phyloP scores from a whole-genome alignment of 2,113 vertebrate genomes.

The Prunella fulvescens region DNA sequence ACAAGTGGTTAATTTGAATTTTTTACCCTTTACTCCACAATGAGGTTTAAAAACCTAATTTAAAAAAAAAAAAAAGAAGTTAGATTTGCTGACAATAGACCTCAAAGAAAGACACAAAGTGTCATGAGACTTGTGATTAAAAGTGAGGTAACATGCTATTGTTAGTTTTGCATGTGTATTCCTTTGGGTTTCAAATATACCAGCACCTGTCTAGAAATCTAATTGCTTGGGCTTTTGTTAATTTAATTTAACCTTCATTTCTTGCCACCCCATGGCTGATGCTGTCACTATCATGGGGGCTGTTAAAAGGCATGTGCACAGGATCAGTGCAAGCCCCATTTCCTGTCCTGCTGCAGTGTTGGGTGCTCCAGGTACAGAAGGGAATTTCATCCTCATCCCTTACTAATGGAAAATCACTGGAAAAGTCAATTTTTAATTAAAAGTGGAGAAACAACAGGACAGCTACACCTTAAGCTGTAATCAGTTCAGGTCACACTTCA shows the following conservation, averaged over 20 bases:
- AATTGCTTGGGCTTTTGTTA: not conserved
- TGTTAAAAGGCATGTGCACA: not conserved
- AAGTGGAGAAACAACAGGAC: slow-evolving; percentile 43
- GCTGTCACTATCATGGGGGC: not conserved
- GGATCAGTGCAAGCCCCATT: not conserved
- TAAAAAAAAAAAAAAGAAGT: not conserved
- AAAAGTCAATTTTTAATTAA: slow-evolving; percentile 69
- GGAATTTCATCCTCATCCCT: slow-evolving; percentile 5
- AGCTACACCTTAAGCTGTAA: not conserved
- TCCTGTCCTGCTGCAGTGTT: not conserved
- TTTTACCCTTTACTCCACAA: not conserved
- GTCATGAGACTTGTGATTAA: not conserved
- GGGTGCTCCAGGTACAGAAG: not conserved
- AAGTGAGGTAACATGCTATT: not conserved
- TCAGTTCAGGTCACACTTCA: not conserved
- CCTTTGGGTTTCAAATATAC: not conserved
- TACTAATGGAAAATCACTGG: slow-evolving; percentile 44
- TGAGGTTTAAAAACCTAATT: not conserved
- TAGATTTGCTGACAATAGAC: not conserved
- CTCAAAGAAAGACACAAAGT: not conserved
- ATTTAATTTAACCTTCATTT: not conserved
- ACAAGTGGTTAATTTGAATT: not conserved
- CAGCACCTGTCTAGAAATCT: not conserved
- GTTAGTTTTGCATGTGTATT: not conserved
- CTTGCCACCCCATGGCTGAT: not conserved